Evolutionary conservation across 1,140 invertebrate genomes (phyloP).

Genomic region (Drosophila serrata): DNA sequence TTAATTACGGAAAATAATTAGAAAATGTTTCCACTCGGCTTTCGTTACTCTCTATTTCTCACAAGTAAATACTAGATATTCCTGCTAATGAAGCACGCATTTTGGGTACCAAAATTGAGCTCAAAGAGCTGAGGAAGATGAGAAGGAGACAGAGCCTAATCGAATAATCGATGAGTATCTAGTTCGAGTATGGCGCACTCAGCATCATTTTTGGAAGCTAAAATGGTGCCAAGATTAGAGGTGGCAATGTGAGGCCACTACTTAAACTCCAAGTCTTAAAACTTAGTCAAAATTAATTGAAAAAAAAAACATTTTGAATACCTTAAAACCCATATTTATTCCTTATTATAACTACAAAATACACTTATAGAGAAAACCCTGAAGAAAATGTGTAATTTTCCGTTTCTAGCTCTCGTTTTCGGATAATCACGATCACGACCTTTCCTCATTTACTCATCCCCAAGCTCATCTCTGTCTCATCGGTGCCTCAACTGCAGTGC

Average conservation of each 20-base stretch:
- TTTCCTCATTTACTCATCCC: slow-evolving; percentile 18
- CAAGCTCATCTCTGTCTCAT: slow-evolving; percentile 14
- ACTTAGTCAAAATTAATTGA: background rate
- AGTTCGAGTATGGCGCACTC: slow-evolving; percentile 43
- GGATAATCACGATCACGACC: slow-evolving; percentile 25
- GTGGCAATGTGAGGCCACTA: background rate
- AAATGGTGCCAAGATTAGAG: background rate
- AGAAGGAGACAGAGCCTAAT: slow-evolving; percentile 38
- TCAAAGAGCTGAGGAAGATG: slow-evolving; percentile 24
- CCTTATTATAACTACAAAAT: background rate
- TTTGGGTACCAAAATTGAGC: slow-evolving; percentile 11
- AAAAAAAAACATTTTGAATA: background rate
- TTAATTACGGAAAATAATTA: slow-evolving; percentile 79
- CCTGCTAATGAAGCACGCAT: slow-evolving; percentile 56
- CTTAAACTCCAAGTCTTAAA: background rate
- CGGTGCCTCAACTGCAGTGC: slow-evolving; percentile 23
- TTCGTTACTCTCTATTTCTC: slow-evolving; percentile 10
- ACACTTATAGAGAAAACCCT: background rate
- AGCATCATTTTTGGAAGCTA: slow-evolving; percentile 20
- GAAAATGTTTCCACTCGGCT: slow-evolving; percentile 53
- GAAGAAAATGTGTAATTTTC: background rate
- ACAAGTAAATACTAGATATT: slow-evolving; percentile 27
- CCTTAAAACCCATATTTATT: background rate
- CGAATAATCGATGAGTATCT: slow-evolving; percentile 70
- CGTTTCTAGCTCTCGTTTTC: background rate